Evolutionary conservation across 1,140 invertebrate species (phyloP), one percentile per base, ranked within the genome.

Genomic region (Bombus sylvicola): DNA sequence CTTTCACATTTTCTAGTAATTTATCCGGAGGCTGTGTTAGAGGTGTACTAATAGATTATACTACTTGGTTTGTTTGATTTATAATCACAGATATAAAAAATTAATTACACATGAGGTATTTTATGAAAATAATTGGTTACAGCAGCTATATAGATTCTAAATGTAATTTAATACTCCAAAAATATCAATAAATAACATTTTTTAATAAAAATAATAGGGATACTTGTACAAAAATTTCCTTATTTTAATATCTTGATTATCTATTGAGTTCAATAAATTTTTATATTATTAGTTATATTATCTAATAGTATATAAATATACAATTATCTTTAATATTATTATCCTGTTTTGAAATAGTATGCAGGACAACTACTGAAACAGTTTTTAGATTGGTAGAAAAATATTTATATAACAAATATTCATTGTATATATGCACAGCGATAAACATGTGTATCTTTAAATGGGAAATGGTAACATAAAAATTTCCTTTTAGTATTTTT

Each of bases 131-230:
- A 59, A 81, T 85, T 85, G 31, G 64, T 72, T 81, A 57, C 66
- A 77, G 22, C 22, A 62, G 66, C 28, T 71, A 71, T 72, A 69
- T 79, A 87, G 47, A 79, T 73, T 69, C 15, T 82, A 66, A 66
- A 85, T 85, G 83, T 83, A 87, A 82, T 86, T 88, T 83, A 81
- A 85, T 87, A 69, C 59, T 87, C 87, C 59, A 82, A 85, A 78
- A 89, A 87, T 89, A 92, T 87, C 80, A 91, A 91, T 90, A 88
- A 88, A 89, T 85, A n/a, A 72, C 72, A 78, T 78, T 79, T 85
- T 86, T 89, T n/a, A 68, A 83, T 34, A 83, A 25, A 75, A 62
- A 25, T 25, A 53, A 78, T 76, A 59, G 81, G 80, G 74, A 66
- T 66, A n/a, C 31, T 74, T 74, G 34, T 41, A 81, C 34, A 85